Conservation (phyloP, 2,113 vertebrate species). For the Daphoenositta chrysoptera region DNA sequence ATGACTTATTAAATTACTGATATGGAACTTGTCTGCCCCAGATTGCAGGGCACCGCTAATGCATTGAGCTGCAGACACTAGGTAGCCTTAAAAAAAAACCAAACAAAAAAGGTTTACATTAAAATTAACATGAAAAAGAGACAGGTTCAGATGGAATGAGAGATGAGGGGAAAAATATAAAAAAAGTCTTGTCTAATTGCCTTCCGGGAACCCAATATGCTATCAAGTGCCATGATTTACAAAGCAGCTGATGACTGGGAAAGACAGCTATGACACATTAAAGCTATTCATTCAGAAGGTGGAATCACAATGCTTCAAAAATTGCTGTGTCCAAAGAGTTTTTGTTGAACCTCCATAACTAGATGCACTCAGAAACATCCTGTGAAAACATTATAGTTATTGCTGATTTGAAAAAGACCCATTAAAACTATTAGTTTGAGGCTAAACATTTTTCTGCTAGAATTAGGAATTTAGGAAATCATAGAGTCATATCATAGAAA, state of each 20-base stretch:
- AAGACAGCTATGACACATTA: background rate
- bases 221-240: background rate
- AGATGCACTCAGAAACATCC: background rate
- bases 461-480: background rate
- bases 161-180: background rate
- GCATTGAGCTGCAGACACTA: background rate
- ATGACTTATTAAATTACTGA: conserved; percentile 45
- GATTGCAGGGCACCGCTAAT: background rate
- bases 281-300: background rate
- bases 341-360: background rate
- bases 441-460: background rate
- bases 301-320: background rate
- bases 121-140: background rate
- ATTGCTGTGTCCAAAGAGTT: background rate
- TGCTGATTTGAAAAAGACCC: background rate
- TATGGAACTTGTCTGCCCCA: conserved; percentile 14
- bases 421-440: background rate
- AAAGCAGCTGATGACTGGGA: background rate
- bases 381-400: background rate
- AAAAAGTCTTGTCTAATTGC: background rate
- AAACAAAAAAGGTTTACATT: background rate
- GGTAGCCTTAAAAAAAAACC: background rate
- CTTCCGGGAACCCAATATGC: background rate
- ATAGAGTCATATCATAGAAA: background rate
- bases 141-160: background rate